Conservation (phyloP, 35 echinoderm and acorn worm species). For the Eucidaris tribuloides region DNA sequence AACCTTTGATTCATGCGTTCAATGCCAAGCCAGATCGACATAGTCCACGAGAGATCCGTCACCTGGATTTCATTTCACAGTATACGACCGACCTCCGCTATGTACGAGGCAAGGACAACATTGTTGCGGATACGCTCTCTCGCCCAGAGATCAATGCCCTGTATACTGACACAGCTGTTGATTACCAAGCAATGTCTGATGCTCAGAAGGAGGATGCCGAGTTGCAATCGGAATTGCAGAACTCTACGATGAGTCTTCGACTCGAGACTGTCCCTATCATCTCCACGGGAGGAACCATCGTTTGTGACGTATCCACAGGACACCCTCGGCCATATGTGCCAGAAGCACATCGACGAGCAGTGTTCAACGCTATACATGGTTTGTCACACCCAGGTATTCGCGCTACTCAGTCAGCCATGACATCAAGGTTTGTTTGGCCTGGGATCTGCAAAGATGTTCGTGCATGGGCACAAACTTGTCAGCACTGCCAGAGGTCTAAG, state of each 20-base stretch:
- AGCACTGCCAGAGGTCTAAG: constrained; percentile 26
- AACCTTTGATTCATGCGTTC: constrained; percentile 45
- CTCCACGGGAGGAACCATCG: background rate
- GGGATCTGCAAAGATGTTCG: background rate
- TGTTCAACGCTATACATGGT: constrained; percentile 27
- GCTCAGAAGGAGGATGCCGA: constrained; percentile 26
- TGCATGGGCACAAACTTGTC: constrained; percentile 15
- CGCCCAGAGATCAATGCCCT: background rate
- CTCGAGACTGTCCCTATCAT: background rate
- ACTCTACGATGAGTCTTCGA: background rate
- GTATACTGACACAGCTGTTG: background rate
- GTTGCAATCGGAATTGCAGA: background rate
- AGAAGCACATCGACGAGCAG: background rate
- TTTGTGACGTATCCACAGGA: constrained; percentile 33
- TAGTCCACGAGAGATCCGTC: constrained; percentile 48
- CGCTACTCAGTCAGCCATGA: background rate
- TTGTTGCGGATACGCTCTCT: constrained; percentile 33
- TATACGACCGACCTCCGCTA: constrained; percentile 30
- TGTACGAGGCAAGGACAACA: constrained; percentile 2
- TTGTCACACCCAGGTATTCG: constrained; percentile 25
- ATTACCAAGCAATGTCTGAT: background rate
- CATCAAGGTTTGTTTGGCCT: background rate
- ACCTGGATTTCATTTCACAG: constrained; percentile 46
- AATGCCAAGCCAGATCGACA: constrained; percentile 28
- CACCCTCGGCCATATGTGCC: constrained; percentile 22